Percentiles rank a stretch among this genome's conserved stretches.
Evolutionary conservation across 2,113 vertebrate genomes (phyloP).

Genomic region (Trematomus loennbergii): DNA sequence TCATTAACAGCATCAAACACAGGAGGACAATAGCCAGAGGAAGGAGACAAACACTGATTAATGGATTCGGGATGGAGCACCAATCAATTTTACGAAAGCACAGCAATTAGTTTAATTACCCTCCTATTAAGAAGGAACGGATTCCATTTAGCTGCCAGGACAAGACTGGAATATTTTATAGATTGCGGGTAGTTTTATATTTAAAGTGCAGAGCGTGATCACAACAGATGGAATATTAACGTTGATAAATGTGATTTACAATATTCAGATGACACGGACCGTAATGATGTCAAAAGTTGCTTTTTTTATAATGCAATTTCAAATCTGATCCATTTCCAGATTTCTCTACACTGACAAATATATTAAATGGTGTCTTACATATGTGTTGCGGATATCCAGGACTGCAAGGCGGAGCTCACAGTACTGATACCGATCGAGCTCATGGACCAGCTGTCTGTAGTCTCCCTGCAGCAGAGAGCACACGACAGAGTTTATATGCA

Average conservation of each 20-base stretch:
- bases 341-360: not conserved
- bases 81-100: slow-evolving; percentile 62
- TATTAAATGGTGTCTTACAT: slow-evolving; percentile 81
- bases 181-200: not conserved
- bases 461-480: slow-evolving; percentile 84
- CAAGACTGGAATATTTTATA: slow-evolving; percentile 40
- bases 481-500: slow-evolving; percentile 1
- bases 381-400: slow-evolving; percentile 90
- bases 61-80: slow-evolving; percentile 40
- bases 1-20: slow-evolving; percentile 67
- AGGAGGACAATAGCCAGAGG: slow-evolving; percentile 41
- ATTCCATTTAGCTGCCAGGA: slow-evolving; percentile 45
- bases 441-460: slow-evolving; percentile 91
- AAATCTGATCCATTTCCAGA: not conserved
- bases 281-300: no score
- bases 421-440: slow-evolving; percentile 90
- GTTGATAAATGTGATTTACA: slow-evolving; percentile 9
- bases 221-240: not conserved
- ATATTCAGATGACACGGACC: not conserved
- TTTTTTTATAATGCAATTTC: not conserved
- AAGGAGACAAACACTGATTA: slow-evolving; percentile 48
- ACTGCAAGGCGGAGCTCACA: slow-evolving; percentile 88
- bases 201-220: not conserved
- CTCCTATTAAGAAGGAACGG: slow-evolving; percentile 51
- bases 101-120: slow-evolving; percentile 67